phyloP scores from a whole-genome alignment of 2,113 vertebrate genomes.

The Cebidichthys violaceus region DNA sequence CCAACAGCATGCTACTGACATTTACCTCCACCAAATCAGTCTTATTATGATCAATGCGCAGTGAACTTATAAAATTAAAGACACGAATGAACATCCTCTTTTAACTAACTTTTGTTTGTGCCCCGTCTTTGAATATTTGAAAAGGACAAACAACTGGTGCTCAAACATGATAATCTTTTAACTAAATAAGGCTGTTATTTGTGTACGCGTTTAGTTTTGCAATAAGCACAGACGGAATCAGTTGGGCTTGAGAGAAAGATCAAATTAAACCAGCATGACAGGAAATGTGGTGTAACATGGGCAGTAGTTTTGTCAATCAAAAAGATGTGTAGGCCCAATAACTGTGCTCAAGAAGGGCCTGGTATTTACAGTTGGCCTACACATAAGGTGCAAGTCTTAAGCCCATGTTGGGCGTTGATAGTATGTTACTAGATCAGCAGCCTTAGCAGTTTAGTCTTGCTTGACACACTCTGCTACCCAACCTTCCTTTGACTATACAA shows the following conservation, averaged over 20 bases:
- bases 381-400: conserved; percentile 5
- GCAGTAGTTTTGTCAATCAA: conserved; percentile 12
- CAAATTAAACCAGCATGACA: not conserved
- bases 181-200: not conserved
- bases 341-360: conserved; percentile 11
- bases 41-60: conserved; percentile 18
- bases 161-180: not conserved
- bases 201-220: not conserved
- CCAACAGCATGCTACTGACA: conserved; percentile 53
- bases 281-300: conserved; percentile 3
- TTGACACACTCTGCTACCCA: conserved; percentile 30
- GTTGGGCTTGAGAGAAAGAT: not conserved
- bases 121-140: not conserved
- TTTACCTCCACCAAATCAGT: conserved; percentile 36
- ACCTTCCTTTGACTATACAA: conserved; percentile 26
- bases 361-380: conserved; percentile 21
- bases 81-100: not conserved
- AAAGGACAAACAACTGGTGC: not conserved
- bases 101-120: not conserved
- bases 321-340: conserved; percentile 1
- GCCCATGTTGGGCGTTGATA: conserved; percentile 32
- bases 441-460: conserved; percentile 52
- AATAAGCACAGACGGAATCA: not conserved
- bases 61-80: conserved; percentile 7
- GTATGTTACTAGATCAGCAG: conserved; percentile 23